Evolutionary conservation across 2,113 vertebrate genomes (phyloP).

Genomic region (Galeopterus variegatus): DNA sequence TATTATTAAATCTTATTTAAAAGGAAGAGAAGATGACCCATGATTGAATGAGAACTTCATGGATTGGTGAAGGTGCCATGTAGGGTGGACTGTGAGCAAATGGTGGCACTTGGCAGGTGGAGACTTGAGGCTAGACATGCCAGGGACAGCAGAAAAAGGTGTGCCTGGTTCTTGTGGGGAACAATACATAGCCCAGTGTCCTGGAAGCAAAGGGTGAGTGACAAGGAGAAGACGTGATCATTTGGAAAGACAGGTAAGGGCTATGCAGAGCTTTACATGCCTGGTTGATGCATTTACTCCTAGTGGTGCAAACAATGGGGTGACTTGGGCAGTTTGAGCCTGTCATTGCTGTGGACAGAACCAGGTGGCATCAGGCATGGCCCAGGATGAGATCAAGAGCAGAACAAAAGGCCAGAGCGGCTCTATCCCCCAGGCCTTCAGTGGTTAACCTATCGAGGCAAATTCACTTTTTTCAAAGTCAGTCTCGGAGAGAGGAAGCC

Average conservation of each 20-base stretch:
- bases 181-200: neutral
- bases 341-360: neutral
- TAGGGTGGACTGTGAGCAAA: neutral
- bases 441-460: slow-evolving; percentile 71
- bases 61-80: neutral
- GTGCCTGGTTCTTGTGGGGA: neutral
- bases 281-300: neutral
- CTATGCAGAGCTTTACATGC: neutral
- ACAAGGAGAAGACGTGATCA: neutral
- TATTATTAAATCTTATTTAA: slow-evolving; percentile 18
- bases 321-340: neutral
- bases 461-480: slow-evolving; percentile 79
- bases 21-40: neutral
- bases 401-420: neutral
- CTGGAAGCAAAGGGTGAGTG: neutral
- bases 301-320: neutral
- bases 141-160: neutral
- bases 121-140: too few relatives aligned
- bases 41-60: neutral
- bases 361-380: neutral
- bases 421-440: slow-evolving; percentile 1
- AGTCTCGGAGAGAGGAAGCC: slow-evolving; percentile 66
- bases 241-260: neutral
- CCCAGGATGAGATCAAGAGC: neutral
- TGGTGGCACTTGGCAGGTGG: neutral